Percentiles rank a stretch among this genome's conserved stretches.
Conservation (phyloP, 2,797 vertebrate species). For the Otolemur crassicaudatus region DNA sequence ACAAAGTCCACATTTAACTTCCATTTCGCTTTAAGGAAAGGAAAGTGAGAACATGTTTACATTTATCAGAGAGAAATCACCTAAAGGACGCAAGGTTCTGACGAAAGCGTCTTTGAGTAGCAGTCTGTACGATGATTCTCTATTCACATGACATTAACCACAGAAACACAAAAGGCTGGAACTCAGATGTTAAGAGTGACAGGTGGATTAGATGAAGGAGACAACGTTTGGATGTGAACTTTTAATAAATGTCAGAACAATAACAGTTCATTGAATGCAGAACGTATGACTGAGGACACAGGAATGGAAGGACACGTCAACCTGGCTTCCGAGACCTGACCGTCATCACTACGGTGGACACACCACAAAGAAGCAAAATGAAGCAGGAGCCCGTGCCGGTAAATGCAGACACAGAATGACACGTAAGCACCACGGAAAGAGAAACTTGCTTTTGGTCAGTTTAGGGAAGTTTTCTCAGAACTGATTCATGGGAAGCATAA, state of each 20-base stretch:
- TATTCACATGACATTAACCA: neutral
- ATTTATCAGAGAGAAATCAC: neutral
- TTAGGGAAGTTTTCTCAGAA: neutral
- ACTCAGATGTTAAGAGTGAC: neutral
- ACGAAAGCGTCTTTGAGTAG: too few relatives aligned
- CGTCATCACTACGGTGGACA: fast-evolving
- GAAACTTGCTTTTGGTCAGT: fast-evolving
- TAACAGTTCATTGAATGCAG: neutral
- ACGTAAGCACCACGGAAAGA: too few relatives aligned
- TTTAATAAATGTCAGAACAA: neutral
- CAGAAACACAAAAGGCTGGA: neutral
- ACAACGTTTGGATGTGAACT: neutral
- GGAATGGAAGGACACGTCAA: fast-evolving
- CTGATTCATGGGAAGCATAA: neutral
- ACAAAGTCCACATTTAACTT: neutral
- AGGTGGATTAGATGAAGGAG: fast-evolving
- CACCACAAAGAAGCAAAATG: fast-evolving
- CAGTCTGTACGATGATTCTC: fast-evolving
- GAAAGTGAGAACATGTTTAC: neutral
- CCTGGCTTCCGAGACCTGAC: neutral
- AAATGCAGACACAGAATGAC: too few relatives aligned
- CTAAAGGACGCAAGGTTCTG: neutral
- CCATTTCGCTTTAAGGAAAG: neutral
- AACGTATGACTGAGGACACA: fast-evolving
- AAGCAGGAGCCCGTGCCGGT: fast-evolving